These are phyloP conservation scores for Poecilia gillii DNA, from an alignment of 2,797 vertebrate genomes.

Conservation along the genomic window DNA sequence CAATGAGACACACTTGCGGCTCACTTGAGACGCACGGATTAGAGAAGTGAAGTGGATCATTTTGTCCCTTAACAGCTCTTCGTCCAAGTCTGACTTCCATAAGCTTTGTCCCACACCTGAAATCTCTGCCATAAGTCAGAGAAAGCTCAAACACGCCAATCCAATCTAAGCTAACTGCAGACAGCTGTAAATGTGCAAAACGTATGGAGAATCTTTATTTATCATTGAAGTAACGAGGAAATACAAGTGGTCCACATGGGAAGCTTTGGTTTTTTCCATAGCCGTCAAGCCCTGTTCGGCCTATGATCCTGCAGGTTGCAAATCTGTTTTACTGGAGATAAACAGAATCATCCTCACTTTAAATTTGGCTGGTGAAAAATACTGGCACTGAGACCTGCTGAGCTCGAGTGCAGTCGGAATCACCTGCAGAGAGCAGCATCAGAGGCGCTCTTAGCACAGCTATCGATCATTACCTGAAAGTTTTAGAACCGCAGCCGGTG, in stretches of 20 bases:
- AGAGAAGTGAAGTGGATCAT: slow-evolving; percentile 65
- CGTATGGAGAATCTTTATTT: slow-evolving; percentile 20
- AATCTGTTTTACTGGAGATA: slow-evolving; percentile 9
- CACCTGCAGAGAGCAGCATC: slow-evolving; percentile 54
- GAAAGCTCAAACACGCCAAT: slow-evolving; percentile 47
- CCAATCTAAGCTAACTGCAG: slow-evolving; percentile 31
- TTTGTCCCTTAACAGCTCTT: slow-evolving; percentile 49
- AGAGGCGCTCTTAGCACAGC: slow-evolving; percentile 39
- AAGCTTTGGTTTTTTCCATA: slow-evolving; percentile 6
- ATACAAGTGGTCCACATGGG: slow-evolving; percentile 2
- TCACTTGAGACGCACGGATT: slow-evolving; percentile 73
- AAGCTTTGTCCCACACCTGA: slow-evolving; percentile 61
- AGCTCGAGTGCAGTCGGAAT: slow-evolving; percentile 41
- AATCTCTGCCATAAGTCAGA: slow-evolving; percentile 37
- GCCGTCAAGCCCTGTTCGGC: neutral
- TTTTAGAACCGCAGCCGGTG: slow-evolving; percentile 30
- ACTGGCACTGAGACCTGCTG: slow-evolving; percentile 39
- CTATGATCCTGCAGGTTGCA: neutral
- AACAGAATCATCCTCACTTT: slow-evolving; percentile 20
- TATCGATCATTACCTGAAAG: slow-evolving; percentile 66
- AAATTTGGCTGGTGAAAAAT: slow-evolving; percentile 37
- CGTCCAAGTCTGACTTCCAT: slow-evolving; percentile 54
- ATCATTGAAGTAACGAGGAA: slow-evolving; percentile 20
- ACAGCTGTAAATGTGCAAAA: slow-evolving; percentile 26
- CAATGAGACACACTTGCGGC: slow-evolving; percentile 75